Percentiles rank a stretch among this genome's conserved stretches.
phyloP scores from a whole-genome alignment of 2,113 vertebrate species.

The Nesogale talazaci region DNA sequence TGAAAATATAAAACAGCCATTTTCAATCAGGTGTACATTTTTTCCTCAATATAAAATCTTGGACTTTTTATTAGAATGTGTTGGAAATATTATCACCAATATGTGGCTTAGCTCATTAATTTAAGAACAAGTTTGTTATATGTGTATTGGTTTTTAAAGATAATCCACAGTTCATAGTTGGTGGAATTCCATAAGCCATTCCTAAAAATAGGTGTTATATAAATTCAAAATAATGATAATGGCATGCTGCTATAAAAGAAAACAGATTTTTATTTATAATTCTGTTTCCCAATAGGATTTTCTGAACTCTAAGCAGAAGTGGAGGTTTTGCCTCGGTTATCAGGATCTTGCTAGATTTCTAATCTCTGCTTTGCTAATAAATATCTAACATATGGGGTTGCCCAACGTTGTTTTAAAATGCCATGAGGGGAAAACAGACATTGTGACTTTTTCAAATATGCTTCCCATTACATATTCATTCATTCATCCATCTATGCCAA shows the following conservation, averaged over 20 bases:
- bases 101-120: not conserved
- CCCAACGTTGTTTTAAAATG: slow-evolving; percentile 69
- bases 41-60: slow-evolving; percentile 4
- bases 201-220: slow-evolving; percentile 25
- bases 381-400: slow-evolving; percentile 63
- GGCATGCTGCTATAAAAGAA: slow-evolving; percentile 13
- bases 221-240: slow-evolving; percentile 59
- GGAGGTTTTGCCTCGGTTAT: slow-evolving; percentile 71
- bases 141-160: not conserved
- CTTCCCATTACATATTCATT: slow-evolving; percentile 66
- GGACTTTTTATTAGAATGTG: not conserved
- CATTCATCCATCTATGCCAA: slow-evolving; percentile 41
- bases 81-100: not conserved
- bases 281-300: slow-evolving; percentile 56
- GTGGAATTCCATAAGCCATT: not conserved
- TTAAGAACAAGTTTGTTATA: not conserved
- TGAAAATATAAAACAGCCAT: slow-evolving; percentile 9
- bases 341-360: slow-evolving; percentile 51
- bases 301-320: slow-evolving; percentile 55
- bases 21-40: not conserved
- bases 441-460: slow-evolving; percentile 58
- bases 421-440: slow-evolving; percentile 50
- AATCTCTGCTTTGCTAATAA: slow-evolving; percentile 54
- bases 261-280: slow-evolving; percentile 53
- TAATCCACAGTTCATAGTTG: not conserved